phyloP scores from a whole-genome alignment of 2,113 vertebrate species.

The Menura novaehollandiae region DNA sequence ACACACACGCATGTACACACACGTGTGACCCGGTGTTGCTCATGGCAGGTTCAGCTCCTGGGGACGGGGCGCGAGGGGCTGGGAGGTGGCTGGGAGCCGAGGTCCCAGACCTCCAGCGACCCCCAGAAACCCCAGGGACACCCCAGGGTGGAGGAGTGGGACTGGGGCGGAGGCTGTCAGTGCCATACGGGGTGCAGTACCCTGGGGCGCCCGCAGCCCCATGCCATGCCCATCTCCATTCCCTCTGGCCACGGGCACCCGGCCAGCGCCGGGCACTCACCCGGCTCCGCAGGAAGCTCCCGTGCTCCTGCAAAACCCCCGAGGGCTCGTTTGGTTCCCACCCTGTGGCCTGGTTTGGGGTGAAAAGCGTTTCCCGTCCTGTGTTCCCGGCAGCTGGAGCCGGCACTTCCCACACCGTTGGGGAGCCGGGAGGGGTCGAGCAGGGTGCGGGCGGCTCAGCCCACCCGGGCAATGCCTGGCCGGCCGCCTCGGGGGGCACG shows the following conservation, averaged over 20 bases:
- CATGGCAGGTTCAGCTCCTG: too few relatives aligned
- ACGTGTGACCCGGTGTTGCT: background rate
- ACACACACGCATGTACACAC: fast-evolving
- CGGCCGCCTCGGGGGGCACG: background rate
- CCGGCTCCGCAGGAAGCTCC: background rate
- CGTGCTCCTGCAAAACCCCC: background rate
- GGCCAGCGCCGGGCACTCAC: background rate
- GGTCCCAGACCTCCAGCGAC: background rate
- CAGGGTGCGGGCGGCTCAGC: background rate
- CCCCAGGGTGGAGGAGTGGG: too few relatives aligned
- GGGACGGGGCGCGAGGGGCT: too few relatives aligned
- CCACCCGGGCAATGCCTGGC: background rate
- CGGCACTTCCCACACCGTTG: background rate
- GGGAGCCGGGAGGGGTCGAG: background rate
- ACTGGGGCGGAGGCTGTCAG: background rate
- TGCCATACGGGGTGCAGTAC: too few relatives aligned
- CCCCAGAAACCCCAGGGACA: too few relatives aligned
- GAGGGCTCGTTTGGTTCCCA: background rate
- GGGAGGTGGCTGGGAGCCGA: fast-evolving
- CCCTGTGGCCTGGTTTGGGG: background rate
- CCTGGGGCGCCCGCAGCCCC: background rate
- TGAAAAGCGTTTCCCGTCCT: background rate
- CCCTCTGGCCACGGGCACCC: background rate
- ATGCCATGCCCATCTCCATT: fast-evolving
- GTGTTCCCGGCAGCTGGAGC: background rate